Base-by-base conservation (phyloP, 2,797 vertebrate genomes). In the Chelonia mydas region DNA sequence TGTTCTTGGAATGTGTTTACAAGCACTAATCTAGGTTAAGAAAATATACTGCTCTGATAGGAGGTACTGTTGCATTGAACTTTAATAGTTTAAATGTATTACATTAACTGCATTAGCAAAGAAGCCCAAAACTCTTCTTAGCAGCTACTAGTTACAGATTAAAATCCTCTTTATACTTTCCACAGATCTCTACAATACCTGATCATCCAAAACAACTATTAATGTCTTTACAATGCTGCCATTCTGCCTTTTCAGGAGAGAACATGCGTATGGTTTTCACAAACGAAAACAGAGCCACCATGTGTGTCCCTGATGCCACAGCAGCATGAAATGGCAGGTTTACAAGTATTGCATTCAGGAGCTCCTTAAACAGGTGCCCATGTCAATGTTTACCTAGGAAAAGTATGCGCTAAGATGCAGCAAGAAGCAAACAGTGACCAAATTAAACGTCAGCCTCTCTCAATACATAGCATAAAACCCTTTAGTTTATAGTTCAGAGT, bases 131-230 rank as follows among this genome's bases (percentile, higher is more conserved):
- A 90, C 74, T n/a, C 72, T 28, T 87, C 94, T 45, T 41, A 83
- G 80, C 74, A 88, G 45, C 54, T 86, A 83, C 74, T 95, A 92
- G 91, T 81, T 90, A 51, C 54, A 84, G 83, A 89, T 88, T 86
- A 81, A 93, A 85, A 86, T 65, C 11, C 6, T 93, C 57, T 86
- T 81, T 55, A 25, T 83, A 27, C 5, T 59, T 94, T 84, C 45
- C 33, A 84, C 23, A 80, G 6, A 55, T 83, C 85, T 90, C 51
- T 76, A 0, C 80, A 37, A 2, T 91, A 49, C 41, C 72, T 57
- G 74, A 51, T 31, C 47, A 21, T 68, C 53, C 55, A 61, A 83
- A 85, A 17, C 31, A 59, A 21, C 45, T 55, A 37, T 79, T 47
- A 7, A 51, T 47, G 6, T 47, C 78, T 25, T 83, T 83, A n/a